These are phyloP conservation scores for Synergus umbraculus DNA, from an alignment of 2,888 invertebrate genomes.

Conservation along the genomic window DNA sequence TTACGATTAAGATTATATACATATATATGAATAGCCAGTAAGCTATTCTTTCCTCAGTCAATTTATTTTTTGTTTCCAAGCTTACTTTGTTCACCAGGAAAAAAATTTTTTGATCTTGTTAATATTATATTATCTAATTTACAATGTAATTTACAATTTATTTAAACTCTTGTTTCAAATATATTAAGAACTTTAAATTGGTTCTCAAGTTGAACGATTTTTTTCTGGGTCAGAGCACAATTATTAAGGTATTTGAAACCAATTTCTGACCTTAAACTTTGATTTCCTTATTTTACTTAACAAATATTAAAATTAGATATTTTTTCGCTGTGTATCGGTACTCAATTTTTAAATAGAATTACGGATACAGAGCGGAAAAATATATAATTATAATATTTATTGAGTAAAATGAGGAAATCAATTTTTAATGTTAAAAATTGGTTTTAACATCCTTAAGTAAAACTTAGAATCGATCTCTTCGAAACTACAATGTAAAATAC, in stretches of 20 bases:
- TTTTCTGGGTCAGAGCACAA: constrained; percentile 20
- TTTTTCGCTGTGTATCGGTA: too few species aligned
- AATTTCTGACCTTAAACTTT: too few species aligned
- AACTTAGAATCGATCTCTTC: constrained; percentile 31
- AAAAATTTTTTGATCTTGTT: background rate
- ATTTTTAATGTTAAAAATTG: too few species aligned
- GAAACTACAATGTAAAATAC: constrained; percentile 24
- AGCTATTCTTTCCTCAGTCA: constrained; percentile 9
- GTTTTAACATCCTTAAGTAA: background rate
- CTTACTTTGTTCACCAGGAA: constrained; percentile 10
- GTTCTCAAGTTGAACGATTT: background rate
- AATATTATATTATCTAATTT: background rate
- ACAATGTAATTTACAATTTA: background rate
- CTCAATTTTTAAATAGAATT: too few species aligned
- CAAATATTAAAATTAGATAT: too few species aligned
- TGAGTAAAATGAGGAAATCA: too few species aligned
- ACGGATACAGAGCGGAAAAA: too few species aligned
- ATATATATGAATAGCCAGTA: constrained; percentile 12
- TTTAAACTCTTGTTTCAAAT: background rate
- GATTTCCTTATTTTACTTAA: too few species aligned
- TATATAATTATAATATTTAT: too few species aligned
- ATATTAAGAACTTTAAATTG: background rate
- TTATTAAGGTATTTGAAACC: background rate
- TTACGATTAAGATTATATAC: constrained; percentile 1
- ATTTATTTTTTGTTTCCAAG: constrained; percentile 25